These are phyloP conservation scores for Drosophila teissieri DNA, from an alignment of 1,140 invertebrate species.

Conservation along the genomic window DNA sequence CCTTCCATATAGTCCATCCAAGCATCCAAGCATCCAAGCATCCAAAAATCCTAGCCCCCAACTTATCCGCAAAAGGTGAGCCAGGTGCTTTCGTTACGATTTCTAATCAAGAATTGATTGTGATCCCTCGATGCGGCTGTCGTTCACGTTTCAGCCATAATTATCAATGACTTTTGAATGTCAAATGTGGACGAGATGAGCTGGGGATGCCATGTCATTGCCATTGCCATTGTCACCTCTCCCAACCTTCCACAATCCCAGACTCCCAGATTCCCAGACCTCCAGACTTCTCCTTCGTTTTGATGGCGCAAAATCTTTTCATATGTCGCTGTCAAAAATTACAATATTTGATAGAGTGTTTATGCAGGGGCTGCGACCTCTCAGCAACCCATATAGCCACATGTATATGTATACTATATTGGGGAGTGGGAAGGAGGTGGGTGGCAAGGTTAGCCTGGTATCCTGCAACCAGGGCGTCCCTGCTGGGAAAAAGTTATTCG, in stretches of 20 bases:
- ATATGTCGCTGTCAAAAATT: slow-evolving; percentile 75
- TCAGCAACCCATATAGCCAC: neutral
- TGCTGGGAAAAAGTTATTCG: slow-evolving; percentile 29
- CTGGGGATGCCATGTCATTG: slow-evolving; percentile 51
- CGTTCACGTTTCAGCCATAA: slow-evolving; percentile 82
- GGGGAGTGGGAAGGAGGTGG: neutral
- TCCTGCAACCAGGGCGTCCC: too few relatives aligned
- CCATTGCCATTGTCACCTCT: slow-evolving; percentile 64
- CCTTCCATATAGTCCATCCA: neutral
- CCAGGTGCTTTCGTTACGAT: slow-evolving; percentile 66
- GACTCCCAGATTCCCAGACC: too few relatives aligned
- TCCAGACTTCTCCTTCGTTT: neutral
- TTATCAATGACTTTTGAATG: slow-evolving; percentile 84
- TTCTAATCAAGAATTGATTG: slow-evolving; percentile 84
- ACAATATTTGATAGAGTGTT: slow-evolving; percentile 60
- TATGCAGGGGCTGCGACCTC: slow-evolving; percentile 26
- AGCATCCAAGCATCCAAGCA: neutral
- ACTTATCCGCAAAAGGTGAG: slow-evolving; percentile 9
- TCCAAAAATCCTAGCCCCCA: neutral
- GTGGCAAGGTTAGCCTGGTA: slow-evolving; percentile 15
- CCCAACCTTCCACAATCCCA: too few relatives aligned
- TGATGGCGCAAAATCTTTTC: slow-evolving; percentile 71
- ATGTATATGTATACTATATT: neutral
- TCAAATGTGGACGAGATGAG: slow-evolving; percentile 73
- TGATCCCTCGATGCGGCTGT: slow-evolving; percentile 82